phyloP scores from a whole-genome alignment of 1,140 invertebrate species.

The Macrotrachela quadricornifera region DNA sequence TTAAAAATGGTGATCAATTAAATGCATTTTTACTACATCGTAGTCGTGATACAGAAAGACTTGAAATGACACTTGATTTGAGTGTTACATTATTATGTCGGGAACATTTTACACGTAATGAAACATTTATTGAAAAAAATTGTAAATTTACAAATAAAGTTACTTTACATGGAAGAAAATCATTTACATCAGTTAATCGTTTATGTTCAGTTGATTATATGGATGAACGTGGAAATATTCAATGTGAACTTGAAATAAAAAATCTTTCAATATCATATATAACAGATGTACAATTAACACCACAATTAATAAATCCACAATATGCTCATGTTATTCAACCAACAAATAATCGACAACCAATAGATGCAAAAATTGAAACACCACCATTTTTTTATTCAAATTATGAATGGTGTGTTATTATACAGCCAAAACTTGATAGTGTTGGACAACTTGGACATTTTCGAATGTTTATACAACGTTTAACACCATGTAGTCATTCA shows the following conservation, averaged over 20 bases:
- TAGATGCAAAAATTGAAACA: conserved; percentile 40
- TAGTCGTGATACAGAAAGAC: too few species aligned
- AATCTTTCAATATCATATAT: conserved; percentile 54
- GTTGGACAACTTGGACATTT: conserved; percentile 33
- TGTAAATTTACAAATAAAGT: conserved; percentile 49
- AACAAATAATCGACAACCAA: conserved; percentile 2
- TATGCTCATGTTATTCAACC: too few species aligned
- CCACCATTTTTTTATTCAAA: conserved; percentile 51
- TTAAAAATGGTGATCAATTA: conserved; percentile 50
- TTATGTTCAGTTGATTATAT: conserved; percentile 52
- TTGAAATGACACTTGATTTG: conserved; percentile 36
- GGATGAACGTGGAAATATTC: conserved; percentile 58
- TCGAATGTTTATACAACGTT: conserved; percentile 44
- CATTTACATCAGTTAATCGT: conserved; percentile 55
- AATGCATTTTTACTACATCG: conserved; percentile 43
- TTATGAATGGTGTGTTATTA: conserved; percentile 59
- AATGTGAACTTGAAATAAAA: conserved; percentile 53
- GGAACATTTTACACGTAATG: conserved; percentile 61
- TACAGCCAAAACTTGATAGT: conserved; percentile 41
- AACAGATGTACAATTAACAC: conserved; percentile 33
- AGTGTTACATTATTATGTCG: conserved; percentile 59
- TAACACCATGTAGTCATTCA: conserved; percentile 57
- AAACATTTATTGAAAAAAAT: conserved; percentile 51
- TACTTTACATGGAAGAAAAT: conserved; percentile 51
- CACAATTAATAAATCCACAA: neutral